phyloP scores from a whole-genome alignment of 2,113 vertebrate species.

The Gymnocephalus cernua region DNA sequence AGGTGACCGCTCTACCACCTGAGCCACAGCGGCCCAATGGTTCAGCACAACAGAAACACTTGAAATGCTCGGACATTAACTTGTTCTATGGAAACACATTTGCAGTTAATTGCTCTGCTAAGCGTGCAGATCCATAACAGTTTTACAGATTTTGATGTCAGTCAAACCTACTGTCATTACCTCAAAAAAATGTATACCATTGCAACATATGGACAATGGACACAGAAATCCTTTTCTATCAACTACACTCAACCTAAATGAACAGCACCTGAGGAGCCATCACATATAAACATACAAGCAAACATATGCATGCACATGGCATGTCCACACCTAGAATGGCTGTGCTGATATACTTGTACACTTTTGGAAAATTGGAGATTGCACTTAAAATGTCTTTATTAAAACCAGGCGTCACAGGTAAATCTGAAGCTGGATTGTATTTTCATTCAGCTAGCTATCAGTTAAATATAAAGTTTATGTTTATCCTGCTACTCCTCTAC shows the following conservation, averaged over 20 bases:
- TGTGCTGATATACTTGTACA: neutral
- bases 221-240: neutral
- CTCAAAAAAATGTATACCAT: neutral
- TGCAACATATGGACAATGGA: neutral
- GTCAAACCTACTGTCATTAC: neutral
- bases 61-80: neutral
- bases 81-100: neutral
- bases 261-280: neutral
- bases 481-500: conserved; percentile 10
- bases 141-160: neutral
- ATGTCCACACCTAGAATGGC: neutral
- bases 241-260: neutral
- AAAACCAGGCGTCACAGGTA: neutral
- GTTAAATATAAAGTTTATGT: neutral
- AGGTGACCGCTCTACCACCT: too few relatives aligned
- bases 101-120: neutral
- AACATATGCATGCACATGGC: neutral
- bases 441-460: neutral
- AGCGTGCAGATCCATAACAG: neutral
- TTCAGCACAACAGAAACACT: neutral
- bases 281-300: neutral
- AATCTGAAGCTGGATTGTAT: neutral
- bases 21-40: neutral
- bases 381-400: neutral
- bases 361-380: neutral